phyloP scores from a whole-genome alignment of 2,113 vertebrate species.

The Mesocricetus auratus region DNA sequence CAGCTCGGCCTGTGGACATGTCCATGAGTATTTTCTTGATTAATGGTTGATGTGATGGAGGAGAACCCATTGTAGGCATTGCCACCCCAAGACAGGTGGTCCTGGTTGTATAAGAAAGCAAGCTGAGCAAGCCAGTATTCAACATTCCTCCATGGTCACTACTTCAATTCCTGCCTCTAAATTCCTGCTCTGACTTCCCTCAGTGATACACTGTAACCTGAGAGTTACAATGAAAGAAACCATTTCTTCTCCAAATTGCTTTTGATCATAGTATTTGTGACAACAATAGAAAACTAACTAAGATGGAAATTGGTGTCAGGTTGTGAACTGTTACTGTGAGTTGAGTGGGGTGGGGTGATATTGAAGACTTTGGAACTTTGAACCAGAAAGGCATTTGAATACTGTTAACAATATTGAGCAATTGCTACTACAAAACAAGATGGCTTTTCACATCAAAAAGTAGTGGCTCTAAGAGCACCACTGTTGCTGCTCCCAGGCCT shows the following conservation, averaged over 20 bases:
- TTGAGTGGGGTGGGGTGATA: no score
- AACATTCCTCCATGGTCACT: background rate
- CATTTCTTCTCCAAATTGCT: no score
- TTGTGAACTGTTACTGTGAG: no score
- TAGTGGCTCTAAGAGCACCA: background rate
- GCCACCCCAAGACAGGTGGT: background rate
- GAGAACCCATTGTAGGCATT: background rate
- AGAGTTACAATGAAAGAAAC: no score
- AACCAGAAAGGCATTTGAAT: no score
- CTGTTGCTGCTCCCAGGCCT: background rate
- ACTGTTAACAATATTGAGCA: no score
- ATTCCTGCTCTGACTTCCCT: no score
- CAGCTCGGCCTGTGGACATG: no score
- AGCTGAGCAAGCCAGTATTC: background rate
- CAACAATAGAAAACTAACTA: background rate
- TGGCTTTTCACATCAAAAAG: background rate
- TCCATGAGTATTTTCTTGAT: no score
- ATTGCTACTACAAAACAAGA: no score
- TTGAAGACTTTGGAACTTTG: no score
- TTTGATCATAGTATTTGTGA: no score
- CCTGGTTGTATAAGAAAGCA: background rate
- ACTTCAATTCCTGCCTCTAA: background rate
- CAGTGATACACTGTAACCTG: background rate
- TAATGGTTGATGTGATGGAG: background rate
- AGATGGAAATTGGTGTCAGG: background rate